Base-by-base conservation (phyloP, 2,113 vertebrate genomes). In the Canis aureus region DNA sequence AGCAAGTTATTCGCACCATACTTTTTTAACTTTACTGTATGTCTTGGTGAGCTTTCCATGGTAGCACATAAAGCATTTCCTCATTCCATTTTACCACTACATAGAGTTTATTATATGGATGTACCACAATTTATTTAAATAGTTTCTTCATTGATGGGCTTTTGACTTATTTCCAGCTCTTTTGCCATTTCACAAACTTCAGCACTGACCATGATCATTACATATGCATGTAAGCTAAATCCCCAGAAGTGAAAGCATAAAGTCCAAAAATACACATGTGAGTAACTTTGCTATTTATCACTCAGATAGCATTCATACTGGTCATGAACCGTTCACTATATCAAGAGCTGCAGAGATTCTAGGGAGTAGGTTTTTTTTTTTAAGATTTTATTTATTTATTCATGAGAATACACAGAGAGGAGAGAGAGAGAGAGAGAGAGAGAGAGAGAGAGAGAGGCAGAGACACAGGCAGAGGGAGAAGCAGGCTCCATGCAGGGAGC, bases 41-140 rank as follows among this genome's bases (percentile, higher is more conserved):
- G 3, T 80, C 51, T 80, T 80, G 23, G 38, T 67, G 49, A 79
- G 11, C 23, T 51, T 71, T 83, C 64, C 32, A 16, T 12, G 35
- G 60, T 32, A 73, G 23, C 59, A 66, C 4, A 10, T 57, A 51
- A 91, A 81, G 53, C 6, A 4, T 78, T 74, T 94, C 59, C 35
- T 96, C 15, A 2, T 91, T 97, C 76, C 11, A 49, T 95, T 89
- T 86, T 73, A 67, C 43, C 60, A 89, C 43, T 59, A 53, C 15
- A 38, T 11, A 62, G 53, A 83, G 66, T 85, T 74, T 91, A 11
- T 27, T 79, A 23, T 84, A 25, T 8, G 27, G 5, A 82, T 43
- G 35, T 16, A 32, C 35, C 93, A 49, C 19, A 10, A 1, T 89
- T 93, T 96, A 76, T 90, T 83, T 81, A 91, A 59, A 32, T 49